Evolutionary conservation across 2,888 invertebrate species (phyloP).

Genomic region (Eueremaeus valkanovi): DNA sequence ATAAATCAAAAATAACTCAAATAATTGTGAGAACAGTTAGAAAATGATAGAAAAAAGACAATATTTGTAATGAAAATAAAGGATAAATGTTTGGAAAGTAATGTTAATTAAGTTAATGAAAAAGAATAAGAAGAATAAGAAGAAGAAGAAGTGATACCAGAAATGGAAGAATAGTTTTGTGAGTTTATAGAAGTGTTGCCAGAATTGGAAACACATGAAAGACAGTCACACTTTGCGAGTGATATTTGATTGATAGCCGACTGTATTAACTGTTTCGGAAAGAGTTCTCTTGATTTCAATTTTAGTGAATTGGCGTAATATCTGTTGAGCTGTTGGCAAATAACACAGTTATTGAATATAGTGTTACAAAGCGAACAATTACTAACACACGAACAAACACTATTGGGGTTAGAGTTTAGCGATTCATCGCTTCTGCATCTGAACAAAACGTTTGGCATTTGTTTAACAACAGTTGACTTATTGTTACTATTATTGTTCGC

Average conservation of each 20-base stretch:
- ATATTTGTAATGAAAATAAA: background rate
- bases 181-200: background rate
- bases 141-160: background rate
- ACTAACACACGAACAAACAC: conserved; percentile 19
- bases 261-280: background rate
- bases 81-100: no score
- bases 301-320: conserved; percentile 23
- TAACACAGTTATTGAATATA: conserved; percentile 21
- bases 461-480: background rate
- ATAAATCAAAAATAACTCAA: background rate
- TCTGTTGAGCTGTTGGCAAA: conserved; percentile 19
- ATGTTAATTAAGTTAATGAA: conserved; percentile 2
- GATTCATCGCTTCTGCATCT: conserved; percentile 26
- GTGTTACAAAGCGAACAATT: conserved; percentile 14
- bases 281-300: conserved; percentile 12
- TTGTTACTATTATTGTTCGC: no score
- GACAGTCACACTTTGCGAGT: conserved; percentile 16
- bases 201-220: conserved; percentile 20
- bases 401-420: conserved; percentile 10
- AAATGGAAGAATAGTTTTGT: background rate
- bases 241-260: conserved; percentile 27
- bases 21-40: background rate
- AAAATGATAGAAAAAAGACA: background rate
- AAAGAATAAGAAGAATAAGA: background rate
- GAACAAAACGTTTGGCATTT: background rate